Evolutionary conservation across 2,888 invertebrate genomes (phyloP).

Genomic region (Alitta virens): DNA sequence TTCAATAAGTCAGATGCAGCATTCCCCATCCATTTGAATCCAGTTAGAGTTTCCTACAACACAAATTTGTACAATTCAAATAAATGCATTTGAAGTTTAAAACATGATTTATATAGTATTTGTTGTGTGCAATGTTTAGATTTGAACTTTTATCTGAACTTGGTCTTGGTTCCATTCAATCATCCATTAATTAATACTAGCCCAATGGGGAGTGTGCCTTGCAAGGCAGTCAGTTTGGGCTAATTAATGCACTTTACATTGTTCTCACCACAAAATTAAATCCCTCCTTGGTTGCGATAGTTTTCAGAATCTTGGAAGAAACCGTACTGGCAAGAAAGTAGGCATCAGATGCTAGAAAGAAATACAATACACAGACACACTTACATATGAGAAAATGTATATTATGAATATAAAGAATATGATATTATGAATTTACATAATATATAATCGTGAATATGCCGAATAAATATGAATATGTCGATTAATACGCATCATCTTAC

Average conservation of each 20-base stretch:
- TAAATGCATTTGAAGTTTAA: constrained; percentile 20
- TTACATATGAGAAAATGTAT: not conserved
- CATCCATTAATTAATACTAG: not conserved
- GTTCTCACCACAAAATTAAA: constrained; percentile 65
- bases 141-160: not conserved
- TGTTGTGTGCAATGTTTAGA: not conserved
- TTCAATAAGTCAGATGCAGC: constrained; percentile 70
- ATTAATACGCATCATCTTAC: no score
- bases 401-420: no score
- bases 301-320: constrained; percentile 87
- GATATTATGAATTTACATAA: no score
- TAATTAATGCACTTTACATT: not conserved
- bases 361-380: not conserved
- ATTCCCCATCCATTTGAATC: constrained; percentile 99
- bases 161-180: not conserved
- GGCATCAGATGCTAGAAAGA: constrained; percentile 60
- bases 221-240: no score
- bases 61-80: not conserved
- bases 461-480: no score
- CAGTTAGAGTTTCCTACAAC: constrained; percentile 83
- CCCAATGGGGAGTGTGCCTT: no score
- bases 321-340: constrained; percentile 92
- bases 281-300: constrained; percentile 78
- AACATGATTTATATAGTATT: constrained; percentile 36
- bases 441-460: no score